Evolutionary conservation across 2,797 vertebrate genomes (phyloP).

Genomic region (Coreius guichenoti): DNA sequence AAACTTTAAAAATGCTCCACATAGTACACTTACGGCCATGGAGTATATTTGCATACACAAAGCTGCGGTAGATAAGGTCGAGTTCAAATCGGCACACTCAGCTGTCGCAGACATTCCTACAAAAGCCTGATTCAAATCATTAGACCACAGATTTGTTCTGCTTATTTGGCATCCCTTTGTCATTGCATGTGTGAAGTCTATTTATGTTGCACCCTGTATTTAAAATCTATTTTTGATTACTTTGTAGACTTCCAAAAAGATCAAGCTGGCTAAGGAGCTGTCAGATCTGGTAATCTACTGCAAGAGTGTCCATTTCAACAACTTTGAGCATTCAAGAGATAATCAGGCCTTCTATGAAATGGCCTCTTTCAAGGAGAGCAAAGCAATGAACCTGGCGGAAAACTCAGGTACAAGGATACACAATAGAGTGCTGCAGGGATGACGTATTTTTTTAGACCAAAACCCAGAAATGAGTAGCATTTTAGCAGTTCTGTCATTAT

Average conservation of each 20-base stretch:
- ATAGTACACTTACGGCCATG: background rate
- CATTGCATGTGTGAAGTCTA: background rate
- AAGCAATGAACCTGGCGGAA: conserved; percentile 85
- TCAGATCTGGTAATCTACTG: conserved; percentile 94
- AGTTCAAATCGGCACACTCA: background rate
- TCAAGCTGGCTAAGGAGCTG: conserved; percentile 89
- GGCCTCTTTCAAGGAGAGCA: conserved; percentile 90
- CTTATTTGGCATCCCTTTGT: background rate
- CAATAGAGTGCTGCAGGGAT: background rate
- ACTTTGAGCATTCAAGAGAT: conserved; percentile 81
- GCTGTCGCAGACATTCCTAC: background rate
- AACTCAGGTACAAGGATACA: conserved; percentile 80
- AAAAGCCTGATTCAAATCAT: conserved; percentile 38
- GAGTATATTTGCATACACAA: conserved; percentile 50
- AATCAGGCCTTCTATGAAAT: conserved; percentile 90
- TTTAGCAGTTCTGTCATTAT: background rate
- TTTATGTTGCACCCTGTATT: background rate
- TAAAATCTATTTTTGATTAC: background rate
- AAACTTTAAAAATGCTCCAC: background rate
- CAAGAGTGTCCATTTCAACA: conserved; percentile 92
- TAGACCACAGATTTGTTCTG: background rate
- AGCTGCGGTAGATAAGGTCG: conserved; percentile 22
- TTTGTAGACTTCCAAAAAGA: conserved; percentile 82
- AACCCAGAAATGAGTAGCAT: background rate
- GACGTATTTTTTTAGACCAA: background rate